phyloP scores from a whole-genome alignment of 30 jellyfish, hydroid and myxozoan species.

The Aurelia sp. region DNA sequence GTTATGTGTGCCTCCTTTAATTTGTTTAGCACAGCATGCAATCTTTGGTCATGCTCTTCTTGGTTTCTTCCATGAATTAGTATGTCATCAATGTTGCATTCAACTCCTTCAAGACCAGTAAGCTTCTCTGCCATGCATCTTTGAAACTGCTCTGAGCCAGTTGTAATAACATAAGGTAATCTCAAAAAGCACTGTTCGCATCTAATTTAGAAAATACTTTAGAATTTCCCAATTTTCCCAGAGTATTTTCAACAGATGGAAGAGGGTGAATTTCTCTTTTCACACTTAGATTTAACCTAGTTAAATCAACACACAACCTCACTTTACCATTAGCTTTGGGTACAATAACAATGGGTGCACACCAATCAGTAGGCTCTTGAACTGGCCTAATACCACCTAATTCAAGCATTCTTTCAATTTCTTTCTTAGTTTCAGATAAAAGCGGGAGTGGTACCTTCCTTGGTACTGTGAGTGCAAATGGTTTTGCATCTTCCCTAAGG shows the following conservation, averaged over 20 bases:
- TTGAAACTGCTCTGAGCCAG: conserved; percentile 45
- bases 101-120: conserved; percentile 47
- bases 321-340: conserved; percentile 50
- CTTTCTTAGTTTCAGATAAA: conserved; percentile 44
- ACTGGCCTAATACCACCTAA: conserved; percentile 67
- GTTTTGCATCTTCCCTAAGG: conserved; percentile 30
- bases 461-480: conserved; percentile 63
- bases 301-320: conserved; percentile 66
- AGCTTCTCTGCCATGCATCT: background rate
- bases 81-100: background rate
- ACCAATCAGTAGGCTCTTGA: conserved; percentile 76
- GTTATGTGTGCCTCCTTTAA: conserved; percentile 53
- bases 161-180: conserved; percentile 53
- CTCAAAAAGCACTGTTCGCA: conserved; percentile 69
- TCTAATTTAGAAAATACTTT: conserved; percentile 59
- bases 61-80: conserved; percentile 41
- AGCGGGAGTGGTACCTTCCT: too few relatives aligned
- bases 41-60: conserved; percentile 53
- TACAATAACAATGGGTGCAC: conserved; percentile 68
- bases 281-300: conserved; percentile 40
- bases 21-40: conserved; percentile 44
- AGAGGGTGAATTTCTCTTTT: conserved; percentile 68
- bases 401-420: conserved; percentile 53
- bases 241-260: conserved; percentile 33
- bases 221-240: conserved; percentile 1